A percentile compares a stretch with the other conserved stretches of the same genome.
Conservation (phyloP, 2,888 invertebrate species). For the Nomada ruficornis region DNA sequence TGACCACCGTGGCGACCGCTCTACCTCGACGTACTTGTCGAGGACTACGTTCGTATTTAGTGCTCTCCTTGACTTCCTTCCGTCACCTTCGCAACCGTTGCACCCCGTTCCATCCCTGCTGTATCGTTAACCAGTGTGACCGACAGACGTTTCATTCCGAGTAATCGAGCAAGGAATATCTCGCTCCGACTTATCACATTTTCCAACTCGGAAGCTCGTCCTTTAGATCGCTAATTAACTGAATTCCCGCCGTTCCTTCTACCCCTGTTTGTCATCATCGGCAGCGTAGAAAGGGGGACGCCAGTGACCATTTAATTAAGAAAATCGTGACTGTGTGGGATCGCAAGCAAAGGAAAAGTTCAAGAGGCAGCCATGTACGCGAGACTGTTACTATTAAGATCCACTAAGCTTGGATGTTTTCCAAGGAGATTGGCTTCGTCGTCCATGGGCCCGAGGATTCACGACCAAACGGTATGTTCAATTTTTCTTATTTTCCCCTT, state of each 20-base stretch:
- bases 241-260: neutral
- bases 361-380: slow-evolving; percentile 74
- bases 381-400: slow-evolving; percentile 71
- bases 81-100: no score
- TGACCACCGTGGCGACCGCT: slow-evolving; percentile 64
- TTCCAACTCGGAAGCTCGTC: neutral
- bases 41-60: slow-evolving; percentile 26
- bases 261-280: no score
- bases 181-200: neutral
- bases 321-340: slow-evolving; percentile 21
- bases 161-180: neutral
- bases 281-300: neutral
- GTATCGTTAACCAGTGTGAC: neutral
- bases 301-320: slow-evolving; percentile 27
- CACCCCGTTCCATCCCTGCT: neutral
- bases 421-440: slow-evolving; percentile 75
- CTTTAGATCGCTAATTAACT: slow-evolving; percentile 16
- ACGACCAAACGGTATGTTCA: slow-evolving; percentile 82
- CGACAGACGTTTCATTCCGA: neutral
- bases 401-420: slow-evolving; percentile 59
- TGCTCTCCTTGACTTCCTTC: slow-evolving; percentile 4
- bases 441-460: slow-evolving; percentile 79
- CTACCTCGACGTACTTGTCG: slow-evolving; percentile 38
- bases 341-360: neutral
- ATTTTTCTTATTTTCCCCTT: slow-evolving; percentile 17